These are phyloP conservation scores for Drosophila cognata DNA, from an alignment of 2,888 invertebrate genomes.

Conservation along the genomic window DNA sequence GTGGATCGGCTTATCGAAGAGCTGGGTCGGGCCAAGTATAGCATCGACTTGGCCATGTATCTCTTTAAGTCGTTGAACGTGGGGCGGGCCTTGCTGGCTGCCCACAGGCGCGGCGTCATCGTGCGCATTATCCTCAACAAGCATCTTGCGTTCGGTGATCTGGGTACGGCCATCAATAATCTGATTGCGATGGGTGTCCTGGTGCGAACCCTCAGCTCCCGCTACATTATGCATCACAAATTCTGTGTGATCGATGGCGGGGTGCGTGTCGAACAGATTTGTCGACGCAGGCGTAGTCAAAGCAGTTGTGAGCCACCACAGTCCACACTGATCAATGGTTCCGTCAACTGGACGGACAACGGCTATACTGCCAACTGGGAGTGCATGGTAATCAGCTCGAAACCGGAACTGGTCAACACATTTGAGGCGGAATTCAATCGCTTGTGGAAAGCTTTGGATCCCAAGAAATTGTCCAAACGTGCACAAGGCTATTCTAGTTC, in stretches of 20 bases:
- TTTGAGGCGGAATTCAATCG: slow-evolving; percentile 5
- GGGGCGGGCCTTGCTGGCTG: slow-evolving; percentile 2
- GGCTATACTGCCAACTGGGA: slow-evolving; percentile 6
- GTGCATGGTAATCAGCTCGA: background rate
- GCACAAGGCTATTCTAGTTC: background rate
- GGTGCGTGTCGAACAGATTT: background rate
- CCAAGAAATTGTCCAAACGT: background rate
- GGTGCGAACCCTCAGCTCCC: slow-evolving; percentile 11
- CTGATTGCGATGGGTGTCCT: slow-evolving; percentile 4
- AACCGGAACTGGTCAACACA: background rate
- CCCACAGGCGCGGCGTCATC: slow-evolving; percentile 3
- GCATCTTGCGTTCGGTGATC: too few relatives aligned
- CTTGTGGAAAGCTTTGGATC: background rate
- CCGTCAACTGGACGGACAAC: slow-evolving; percentile 1
- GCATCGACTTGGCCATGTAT: slow-evolving; percentile 7
- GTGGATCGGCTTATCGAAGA: background rate
- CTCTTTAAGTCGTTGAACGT: background rate
- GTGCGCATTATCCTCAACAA: slow-evolving; percentile 6
- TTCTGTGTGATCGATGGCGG: slow-evolving; percentile 9
- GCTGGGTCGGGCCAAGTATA: background rate
- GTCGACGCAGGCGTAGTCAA: background rate
- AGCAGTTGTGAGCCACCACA: background rate
- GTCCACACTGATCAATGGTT: slow-evolving; percentile 8
- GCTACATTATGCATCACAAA: slow-evolving; percentile 9
- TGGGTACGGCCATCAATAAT: background rate